Base-by-base conservation (phyloP, 92 coral and sea anemone genomes). In the Zoanthus sansibaricus region DNA sequence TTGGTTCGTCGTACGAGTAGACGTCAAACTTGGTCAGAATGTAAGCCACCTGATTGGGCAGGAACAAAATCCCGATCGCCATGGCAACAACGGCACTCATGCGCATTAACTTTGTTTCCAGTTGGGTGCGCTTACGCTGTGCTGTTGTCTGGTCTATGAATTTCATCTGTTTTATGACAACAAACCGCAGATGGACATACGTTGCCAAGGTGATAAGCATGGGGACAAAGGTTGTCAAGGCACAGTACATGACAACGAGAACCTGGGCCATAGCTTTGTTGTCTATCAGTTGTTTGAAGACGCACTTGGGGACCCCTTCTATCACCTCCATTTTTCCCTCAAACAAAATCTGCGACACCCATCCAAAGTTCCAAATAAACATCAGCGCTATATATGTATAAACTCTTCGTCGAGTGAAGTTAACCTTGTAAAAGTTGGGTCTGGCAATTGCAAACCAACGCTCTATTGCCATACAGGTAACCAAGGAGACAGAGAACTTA, bases 31-130 rank as follows among this genome's bases (percentile, higher is more conserved):
- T 76, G 66, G 79, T 76, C 79, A 76, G 66, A 20, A 76, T 76
- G 51, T 76, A 76, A n/a, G 79, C 79, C 79, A 76, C 79, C 66
- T 76, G 79, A 76, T 76, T 76, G 79, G 79, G 79, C n/a, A 76
- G 64, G 64, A 76, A 76, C 46, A 76, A 66, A 20, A 76, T 32
- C 9, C 79, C 79, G 10, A 76, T 76, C 37, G 79, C 79, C 44
- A 76, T 9, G 21, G 79, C 79, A 49, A 76, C 79, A 49, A 76
- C 25, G 18, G 79, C 79, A 49, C 79, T 76, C 79, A 76, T 76
- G 42, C 79, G 79, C 51, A 20, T 48, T 59, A 76, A 49, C 25
- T 49, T 76, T 16, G 79, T 51, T 21, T 76, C 79, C 64, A 76
- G 79, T 9, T 25, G 45, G 15, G 62, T 51, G 45, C 79, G 79